Evolutionary conservation across 2,888 invertebrate species (phyloP).

Genomic region (Hirtodrosophila duncani): DNA sequence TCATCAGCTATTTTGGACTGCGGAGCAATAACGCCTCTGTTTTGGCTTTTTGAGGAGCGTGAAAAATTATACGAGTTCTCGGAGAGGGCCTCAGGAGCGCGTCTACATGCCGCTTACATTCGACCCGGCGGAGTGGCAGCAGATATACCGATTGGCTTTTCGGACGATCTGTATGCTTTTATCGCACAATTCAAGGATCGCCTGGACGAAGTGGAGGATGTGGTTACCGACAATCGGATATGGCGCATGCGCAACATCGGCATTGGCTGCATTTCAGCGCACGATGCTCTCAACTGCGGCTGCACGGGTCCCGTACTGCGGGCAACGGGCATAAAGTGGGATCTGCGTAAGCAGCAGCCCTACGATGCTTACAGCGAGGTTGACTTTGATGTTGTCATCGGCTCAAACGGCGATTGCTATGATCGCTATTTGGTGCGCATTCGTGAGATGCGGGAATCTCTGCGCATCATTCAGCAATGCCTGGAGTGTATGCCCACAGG

Average conservation of each 20-base stretch:
- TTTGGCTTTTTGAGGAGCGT: conserved; percentile 94
- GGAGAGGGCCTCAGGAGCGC: conserved; percentile 89
- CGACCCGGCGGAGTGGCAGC: conserved; percentile 88
- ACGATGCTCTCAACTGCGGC: conserved; percentile 87
- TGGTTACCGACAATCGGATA: conserved; percentile 87
- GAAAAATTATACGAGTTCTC: conserved; percentile 92
- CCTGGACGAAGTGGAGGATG: conserved; percentile 91
- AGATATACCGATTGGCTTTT: conserved; percentile 86
- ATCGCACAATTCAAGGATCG: conserved; percentile 83
- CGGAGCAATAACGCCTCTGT: conserved; percentile 92
- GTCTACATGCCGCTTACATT: conserved; percentile 90
- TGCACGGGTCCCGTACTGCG: conserved; percentile 88
- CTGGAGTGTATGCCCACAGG: conserved; percentile 90
- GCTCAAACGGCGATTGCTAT: conserved; percentile 89
- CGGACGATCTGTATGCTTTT: conserved; percentile 89
- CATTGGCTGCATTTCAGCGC: conserved; percentile 85
- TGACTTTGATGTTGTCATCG: conserved; percentile 91
- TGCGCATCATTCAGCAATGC: conserved; percentile 88
- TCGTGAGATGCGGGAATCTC: conserved; percentile 87
- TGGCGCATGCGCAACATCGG: conserved; percentile 85
- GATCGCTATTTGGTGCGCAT: conserved; percentile 86
- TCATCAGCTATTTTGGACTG: conserved; percentile 88
- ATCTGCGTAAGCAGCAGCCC: conserved; percentile 88
- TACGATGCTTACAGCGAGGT: conserved; percentile 91
- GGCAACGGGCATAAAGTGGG: conserved; percentile 92